Base-by-base conservation (phyloP, 2,113 vertebrate genomes). In the Cephalophus harveyi region DNA sequence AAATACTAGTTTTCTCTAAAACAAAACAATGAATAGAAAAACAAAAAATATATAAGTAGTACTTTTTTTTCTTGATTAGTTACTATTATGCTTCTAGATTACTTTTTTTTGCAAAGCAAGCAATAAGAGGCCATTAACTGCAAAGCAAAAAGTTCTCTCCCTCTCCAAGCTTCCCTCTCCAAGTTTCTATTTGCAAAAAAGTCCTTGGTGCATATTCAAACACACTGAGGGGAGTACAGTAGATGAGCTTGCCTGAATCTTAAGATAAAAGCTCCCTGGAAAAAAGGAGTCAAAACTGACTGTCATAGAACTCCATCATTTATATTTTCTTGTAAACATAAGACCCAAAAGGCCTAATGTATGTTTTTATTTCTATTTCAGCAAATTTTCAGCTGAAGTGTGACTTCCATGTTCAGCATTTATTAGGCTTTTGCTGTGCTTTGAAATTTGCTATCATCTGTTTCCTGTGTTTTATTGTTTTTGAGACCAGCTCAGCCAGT, bases 381-480 rank as follows among this genome's bases (percentile, higher is more conserved):
- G 95, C 95, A 95, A 54, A 93, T 97, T 96, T 95, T 92, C 94
- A 96, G 89, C 85, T 87, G 89, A 95, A 97, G 71, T 96, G 62
- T 23, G 40, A 97, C 74, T 98, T 97, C 93, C 79, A 79, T 27
- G 83, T 96, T 97, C 91, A 96, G 95, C 96, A 87, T 59, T 96
- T 93, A 89, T 74, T 78, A 97, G 82, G n/a, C 89, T 96, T 97
- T 97, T 96, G 91, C 97, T 97, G 94, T 89, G 91, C 91, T 97
- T 91, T 94, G 96, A 97, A 89, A 97, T 93, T 84, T 74, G 91
- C 91, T 94, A 46, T 93, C 93, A 89, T 94, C 33, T 28, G 2
- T 93, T 97, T 98, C 91, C 97, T 95, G 89, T 87, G 48, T 19
- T 54, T 82, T 95, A 83, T 50, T 96, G 64, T 48, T 93, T 97